phyloP scores from a whole-genome alignment of 2,113 vertebrate genomes.

The Alosa alosa region DNA sequence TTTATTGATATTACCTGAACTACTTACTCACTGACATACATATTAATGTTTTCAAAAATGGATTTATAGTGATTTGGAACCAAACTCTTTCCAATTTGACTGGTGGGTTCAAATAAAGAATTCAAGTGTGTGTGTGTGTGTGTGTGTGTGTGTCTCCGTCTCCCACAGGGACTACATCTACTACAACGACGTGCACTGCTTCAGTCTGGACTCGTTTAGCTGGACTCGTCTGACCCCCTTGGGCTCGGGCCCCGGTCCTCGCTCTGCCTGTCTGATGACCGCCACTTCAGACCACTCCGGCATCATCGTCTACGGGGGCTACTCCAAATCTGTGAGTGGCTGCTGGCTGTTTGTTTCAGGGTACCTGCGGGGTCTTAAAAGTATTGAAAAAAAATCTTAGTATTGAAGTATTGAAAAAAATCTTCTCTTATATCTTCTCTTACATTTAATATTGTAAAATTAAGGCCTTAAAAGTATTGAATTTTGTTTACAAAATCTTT shows the following conservation, averaged over 20 bases:
- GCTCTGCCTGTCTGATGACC: constrained; percentile 87
- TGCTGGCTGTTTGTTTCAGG: constrained; percentile 5
- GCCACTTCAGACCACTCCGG: constrained; percentile 73
- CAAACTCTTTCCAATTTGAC: no score
- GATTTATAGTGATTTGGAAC: no score
- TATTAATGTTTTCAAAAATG: no score
- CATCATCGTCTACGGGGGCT: constrained; percentile 88
- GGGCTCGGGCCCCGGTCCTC: constrained; percentile 76
- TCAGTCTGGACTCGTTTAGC: constrained; percentile 84
- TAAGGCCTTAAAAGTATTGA: no score
- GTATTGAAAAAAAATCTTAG: no score
- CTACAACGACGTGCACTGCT: constrained; percentile 86
- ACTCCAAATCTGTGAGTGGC: constrained; percentile 86
- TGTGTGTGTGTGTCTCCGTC: background rate
- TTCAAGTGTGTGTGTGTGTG: background rate
- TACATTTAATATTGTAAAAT: no score
- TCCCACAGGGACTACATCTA: constrained; percentile 88
- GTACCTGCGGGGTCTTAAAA: constrained; percentile 1
- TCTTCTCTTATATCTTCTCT: no score
- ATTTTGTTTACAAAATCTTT: no score
- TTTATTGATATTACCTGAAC: no score
- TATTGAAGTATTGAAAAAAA: no score
- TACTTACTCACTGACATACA: no score
- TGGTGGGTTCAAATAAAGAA: no score
- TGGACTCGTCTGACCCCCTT: constrained; percentile 82